Conservation (phyloP, 2,797 vertebrate species). For the Psittacula echo region DNA sequence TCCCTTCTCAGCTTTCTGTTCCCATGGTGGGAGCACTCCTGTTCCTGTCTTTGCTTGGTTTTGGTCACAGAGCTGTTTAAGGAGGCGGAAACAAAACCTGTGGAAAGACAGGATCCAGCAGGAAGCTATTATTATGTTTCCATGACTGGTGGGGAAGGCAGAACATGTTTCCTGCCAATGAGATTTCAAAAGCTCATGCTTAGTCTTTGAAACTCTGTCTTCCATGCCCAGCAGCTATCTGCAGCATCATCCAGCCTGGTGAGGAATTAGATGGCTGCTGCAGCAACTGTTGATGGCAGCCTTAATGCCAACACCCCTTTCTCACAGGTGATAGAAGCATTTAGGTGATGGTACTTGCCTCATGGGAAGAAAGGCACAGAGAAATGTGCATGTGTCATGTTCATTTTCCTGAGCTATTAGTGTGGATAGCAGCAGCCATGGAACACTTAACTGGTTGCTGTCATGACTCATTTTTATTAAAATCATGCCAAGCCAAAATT, state of each 20-base stretch:
- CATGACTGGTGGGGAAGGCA: not conserved
- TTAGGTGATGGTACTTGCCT: not conserved
- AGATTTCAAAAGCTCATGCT: not conserved
- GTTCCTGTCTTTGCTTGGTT: not conserved
- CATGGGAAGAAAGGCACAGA: not conserved
- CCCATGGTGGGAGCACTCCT: not conserved
- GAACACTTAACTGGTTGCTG: slow-evolving; percentile 10
- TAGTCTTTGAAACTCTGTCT: not conserved
- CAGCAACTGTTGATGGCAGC: not conserved
- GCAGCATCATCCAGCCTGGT: not conserved
- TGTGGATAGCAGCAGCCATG: not conserved
- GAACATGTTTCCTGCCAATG: not conserved
- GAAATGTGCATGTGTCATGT: not conserved
- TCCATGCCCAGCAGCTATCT: not conserved
- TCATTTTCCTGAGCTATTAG: not conserved
- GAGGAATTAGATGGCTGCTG: not conserved
- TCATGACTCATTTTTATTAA: slow-evolving; percentile 32
- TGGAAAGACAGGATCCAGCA: not conserved
- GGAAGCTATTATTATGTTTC: not conserved
- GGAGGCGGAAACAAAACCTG: not conserved
- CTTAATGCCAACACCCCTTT: not conserved
- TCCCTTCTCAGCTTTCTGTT: slow-evolving; percentile 12
- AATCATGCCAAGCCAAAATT: slow-evolving; percentile 1
- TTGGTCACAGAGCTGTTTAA: not conserved
- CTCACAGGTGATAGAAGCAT: not conserved